Base-by-base conservation (phyloP, 2,113 vertebrate species). In the Cyanocitta stelleri region DNA sequence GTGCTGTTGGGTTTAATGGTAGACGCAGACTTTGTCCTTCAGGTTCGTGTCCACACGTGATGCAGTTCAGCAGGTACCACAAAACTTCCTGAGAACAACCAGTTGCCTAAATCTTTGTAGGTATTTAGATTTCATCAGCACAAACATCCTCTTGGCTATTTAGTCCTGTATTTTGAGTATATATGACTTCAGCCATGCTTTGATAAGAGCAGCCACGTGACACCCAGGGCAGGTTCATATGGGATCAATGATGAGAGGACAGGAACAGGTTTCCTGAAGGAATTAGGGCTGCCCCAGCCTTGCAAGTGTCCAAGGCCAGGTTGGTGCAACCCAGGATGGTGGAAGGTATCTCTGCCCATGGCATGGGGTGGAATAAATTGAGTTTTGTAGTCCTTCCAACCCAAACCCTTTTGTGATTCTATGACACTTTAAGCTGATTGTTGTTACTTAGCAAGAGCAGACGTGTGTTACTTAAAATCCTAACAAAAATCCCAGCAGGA, bases 11-110 rank as follows among this genome's bases (percentile, higher is more conserved):
- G 39, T 72, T 56, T 5, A 0, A 6, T 5, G 58, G 44, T 5
- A 16, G 35, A 15, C 0, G 0, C 78, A n/a, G 24, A 11, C 9
- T 48, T 87, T 62, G 56, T 43, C 43, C 63, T 87, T 69, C 7
- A 16, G 35, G 41, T 39, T 41, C 0, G 1, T 13, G 7, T 32
- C 43, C 2, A 1, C 24, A 1, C 17, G 18, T n/a, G 68, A 0
- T 7, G 52, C 69, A 10, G 55, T 11, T 87, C 37, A 78, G 49
- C 49, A 75, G 51, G 66, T 15, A 5, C 78, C 3, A 6, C 24
- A n/a, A 4, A 46, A 39, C 63, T 66, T 76, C 79, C 67, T n/a
- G 35, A 88, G 44, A 48, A 1, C 71, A 62, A 0, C 37, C 16
- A 16, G 6, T 68, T 7, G 1, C 68, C 64, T 20, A 20, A 62